Percentiles rank a stretch among this genome's conserved stretches.
phyloP scores from a whole-genome alignment of 2,888 invertebrate species.

The Agonopterix subpropinquella region DNA sequence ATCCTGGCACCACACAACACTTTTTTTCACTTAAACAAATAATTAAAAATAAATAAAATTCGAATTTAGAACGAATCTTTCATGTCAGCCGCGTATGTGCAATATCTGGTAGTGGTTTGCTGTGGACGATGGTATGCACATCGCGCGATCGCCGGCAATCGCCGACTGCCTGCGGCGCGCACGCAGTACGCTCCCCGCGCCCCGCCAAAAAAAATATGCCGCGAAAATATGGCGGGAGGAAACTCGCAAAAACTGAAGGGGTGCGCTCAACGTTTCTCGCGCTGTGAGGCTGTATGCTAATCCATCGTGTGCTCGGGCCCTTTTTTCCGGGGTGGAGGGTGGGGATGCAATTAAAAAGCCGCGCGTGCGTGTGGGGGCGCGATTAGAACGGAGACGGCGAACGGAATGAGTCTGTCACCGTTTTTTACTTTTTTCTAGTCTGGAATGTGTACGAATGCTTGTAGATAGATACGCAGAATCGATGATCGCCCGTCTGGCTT shows the following conservation, averaged over 20 bases:
- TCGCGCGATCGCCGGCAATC: conserved; percentile 60
- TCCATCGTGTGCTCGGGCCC: conserved; percentile 62
- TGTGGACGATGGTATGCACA: conserved; percentile 39
- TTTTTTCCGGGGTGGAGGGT: conserved; percentile 66
- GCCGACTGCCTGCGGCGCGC: conserved; percentile 67
- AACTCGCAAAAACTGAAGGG: conserved; percentile 69
- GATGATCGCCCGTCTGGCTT: conserved; percentile 37
- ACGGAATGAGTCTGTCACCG: conserved; percentile 67
- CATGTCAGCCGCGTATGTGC: conserved; percentile 35
- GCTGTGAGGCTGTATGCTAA: conserved; percentile 70
- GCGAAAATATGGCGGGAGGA: conserved; percentile 66
- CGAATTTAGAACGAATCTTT: conserved; percentile 16
- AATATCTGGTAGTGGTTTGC: conserved; percentile 27
- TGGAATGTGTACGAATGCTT: conserved; percentile 38
- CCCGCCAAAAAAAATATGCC: conserved; percentile 53
- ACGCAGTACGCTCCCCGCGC: conserved; percentile 48
- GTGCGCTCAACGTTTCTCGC: conserved; percentile 56
- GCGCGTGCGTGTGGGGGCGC: conserved; percentile 73
- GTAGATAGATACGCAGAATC: conserved; percentile 42
- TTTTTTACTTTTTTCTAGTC: conserved; percentile 73
- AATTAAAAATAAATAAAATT: conserved; percentile 20
- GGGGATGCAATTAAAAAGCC: conserved; percentile 74
- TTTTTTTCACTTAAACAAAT: conserved; percentile 20
- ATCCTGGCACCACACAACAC: conserved; percentile 30
- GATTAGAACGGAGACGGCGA: conserved; percentile 71